Evolutionary conservation across 2,113 vertebrate species (phyloP).

Genomic region (Pluvialis apricaria): DNA sequence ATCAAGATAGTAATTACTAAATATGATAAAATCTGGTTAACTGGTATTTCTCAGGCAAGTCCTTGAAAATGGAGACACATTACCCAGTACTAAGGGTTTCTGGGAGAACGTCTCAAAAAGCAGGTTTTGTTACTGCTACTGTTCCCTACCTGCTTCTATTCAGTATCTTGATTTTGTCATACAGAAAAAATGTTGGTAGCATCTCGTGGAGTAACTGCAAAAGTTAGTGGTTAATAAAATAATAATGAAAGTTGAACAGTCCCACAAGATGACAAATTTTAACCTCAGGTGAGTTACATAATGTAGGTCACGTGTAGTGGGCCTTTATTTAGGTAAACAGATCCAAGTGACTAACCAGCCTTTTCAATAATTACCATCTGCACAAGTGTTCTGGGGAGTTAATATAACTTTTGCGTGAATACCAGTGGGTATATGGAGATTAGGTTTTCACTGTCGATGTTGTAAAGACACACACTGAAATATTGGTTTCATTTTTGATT

Average conservation of each 20-base stretch:
- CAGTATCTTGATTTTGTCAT: background rate
- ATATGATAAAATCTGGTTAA: background rate
- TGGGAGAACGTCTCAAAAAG: background rate
- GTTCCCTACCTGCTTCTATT: background rate
- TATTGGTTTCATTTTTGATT: background rate
- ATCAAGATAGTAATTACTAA: background rate
- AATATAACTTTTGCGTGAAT: background rate
- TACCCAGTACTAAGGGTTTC: background rate
- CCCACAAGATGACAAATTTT: background rate
- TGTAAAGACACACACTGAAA: background rate
- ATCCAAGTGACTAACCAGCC: background rate
- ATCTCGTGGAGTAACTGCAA: background rate
- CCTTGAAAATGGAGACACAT: background rate
- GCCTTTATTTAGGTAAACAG: background rate
- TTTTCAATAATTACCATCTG: background rate
- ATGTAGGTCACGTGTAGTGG: background rate
- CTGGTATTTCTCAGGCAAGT: background rate
- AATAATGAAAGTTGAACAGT: background rate
- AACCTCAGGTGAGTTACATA: background rate
- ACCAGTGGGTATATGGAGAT: background rate
- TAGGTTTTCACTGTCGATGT: background rate
- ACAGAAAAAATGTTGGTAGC: background rate
- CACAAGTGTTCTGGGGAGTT: background rate
- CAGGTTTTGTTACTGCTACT: background rate
- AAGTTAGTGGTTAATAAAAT: background rate